Base-by-base conservation (phyloP, 2,113 vertebrate species). In the Syrrhaptes paradoxus region DNA sequence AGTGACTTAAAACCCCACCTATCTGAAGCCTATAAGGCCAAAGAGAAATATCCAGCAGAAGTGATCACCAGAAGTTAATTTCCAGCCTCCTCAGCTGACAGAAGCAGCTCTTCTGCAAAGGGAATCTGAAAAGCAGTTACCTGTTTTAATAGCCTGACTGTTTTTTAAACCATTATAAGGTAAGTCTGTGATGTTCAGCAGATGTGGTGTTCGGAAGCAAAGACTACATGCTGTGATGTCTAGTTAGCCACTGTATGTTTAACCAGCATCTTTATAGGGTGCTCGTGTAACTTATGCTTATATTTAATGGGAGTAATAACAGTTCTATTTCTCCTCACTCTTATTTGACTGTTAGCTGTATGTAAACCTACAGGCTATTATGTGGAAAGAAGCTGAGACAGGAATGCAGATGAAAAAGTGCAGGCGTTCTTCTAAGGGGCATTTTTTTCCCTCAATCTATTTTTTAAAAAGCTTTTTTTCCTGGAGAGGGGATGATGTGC, bases 221-320 rank as follows among this genome's bases (percentile, higher is more conserved):
- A 75, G 63, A 32, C 51, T 89, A 55, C 67, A 43, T 2, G 20
- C 84, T 87, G 67, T 41, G 73, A 59, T 89, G 46, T 46, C 93
- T 94, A 59, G 75, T 94, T 96, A 94, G 55, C 87, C n/a, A 48
- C 85, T 62, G 55, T 80, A 74, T 34, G 46, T 95, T 94, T 93
- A 91, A 59, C 65, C 72, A 57, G 59, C 63, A 8, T 81, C 67
- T 78, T 85, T 66, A 36, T n/a, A 80, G 26, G 41, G 31, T 95
- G n/a, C 34, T 83, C 3, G 0, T 16, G 4, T 65, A 68, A 62
- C 28, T 89, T 93, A 31, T 6, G 24, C 11, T 61, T 75, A 72
- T 81, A 67, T 88, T 58, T 85, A 81, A 88, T 74, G 48, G 61
- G 31, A 94, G 45, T 43, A 88, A 52, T 73, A 86, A 59, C 46